These are phyloP conservation scores for Tillus elongatus DNA, from an alignment of 2,888 invertebrate genomes.

Conservation along the genomic window DNA sequence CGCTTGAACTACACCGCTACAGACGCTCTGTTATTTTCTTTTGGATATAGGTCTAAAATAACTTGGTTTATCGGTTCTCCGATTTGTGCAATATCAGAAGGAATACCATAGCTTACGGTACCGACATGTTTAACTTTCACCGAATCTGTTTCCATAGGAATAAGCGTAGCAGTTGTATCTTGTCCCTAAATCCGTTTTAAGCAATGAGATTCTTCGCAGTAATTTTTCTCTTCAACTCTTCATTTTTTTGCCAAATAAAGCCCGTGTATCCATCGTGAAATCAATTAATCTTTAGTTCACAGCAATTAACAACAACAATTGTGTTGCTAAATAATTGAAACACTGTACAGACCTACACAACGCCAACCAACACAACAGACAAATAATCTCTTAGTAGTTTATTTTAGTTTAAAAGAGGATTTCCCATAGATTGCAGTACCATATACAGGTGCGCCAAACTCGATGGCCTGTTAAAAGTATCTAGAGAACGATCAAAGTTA, in stretches of 20 bases:
- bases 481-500: too few species aligned
- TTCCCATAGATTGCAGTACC: too few species aligned
- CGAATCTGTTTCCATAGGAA: slow-evolving; percentile 9
- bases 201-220: slow-evolving; percentile 9
- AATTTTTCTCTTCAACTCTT: slow-evolving; percentile 10
- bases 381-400: too few species aligned
- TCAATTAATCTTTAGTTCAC: slow-evolving; percentile 7
- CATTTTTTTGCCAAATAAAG: slow-evolving; percentile 13
- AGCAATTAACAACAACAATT: slow-evolving; percentile 8
- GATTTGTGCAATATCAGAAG: slow-evolving; percentile 13
- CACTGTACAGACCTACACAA: too few species aligned
- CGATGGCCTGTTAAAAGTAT: too few species aligned
- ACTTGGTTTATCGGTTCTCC: slow-evolving; percentile 12
- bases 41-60: slow-evolving; percentile 7
- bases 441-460: too few species aligned
- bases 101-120: slow-evolving; percentile 12
- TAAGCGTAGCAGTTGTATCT: slow-evolving; percentile 11
- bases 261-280: slow-evolving; percentile 13
- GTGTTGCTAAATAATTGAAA: slow-evolving; percentile 5
- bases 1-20: slow-evolving; percentile 1
- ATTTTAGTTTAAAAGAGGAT: too few species aligned
- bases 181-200: too few species aligned
- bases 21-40: background rate
- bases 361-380: too few species aligned
- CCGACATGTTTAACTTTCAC: slow-evolving; percentile 7